phyloP scores from a whole-genome alignment of 2,113 vertebrate species.

The Callaeas wilsoni region DNA sequence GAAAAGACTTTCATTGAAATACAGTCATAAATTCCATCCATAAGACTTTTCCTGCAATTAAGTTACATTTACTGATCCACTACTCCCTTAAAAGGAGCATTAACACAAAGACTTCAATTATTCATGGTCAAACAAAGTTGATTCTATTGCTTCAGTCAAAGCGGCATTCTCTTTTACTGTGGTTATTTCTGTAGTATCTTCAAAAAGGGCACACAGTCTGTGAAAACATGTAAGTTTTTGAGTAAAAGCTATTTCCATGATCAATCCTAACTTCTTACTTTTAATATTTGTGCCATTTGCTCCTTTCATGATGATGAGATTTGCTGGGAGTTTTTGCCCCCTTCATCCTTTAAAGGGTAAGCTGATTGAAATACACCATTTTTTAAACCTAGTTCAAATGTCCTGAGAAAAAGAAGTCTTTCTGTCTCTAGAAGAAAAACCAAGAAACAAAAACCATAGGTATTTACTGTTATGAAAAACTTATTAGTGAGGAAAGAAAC shows the following conservation, averaged over 20 bases:
- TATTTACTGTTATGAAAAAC: not conserved
- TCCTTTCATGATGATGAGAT: not conserved
- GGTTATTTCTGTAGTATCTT: conserved; percentile 75
- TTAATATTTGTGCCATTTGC: not conserved
- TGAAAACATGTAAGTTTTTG: conserved; percentile 61
- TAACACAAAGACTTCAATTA: conserved; percentile 77
- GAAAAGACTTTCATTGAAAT: conserved; percentile 70
- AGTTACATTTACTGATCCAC: conserved; percentile 73
- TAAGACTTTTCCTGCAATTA: conserved; percentile 75
- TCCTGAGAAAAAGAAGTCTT: not conserved
- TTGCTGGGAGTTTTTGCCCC: not conserved
- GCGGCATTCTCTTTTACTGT: conserved; percentile 71
- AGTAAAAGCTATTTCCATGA: conserved; percentile 51
- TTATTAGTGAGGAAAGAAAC: not conserved
- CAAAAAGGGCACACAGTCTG: conserved; percentile 62
- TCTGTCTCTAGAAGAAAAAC: not conserved
- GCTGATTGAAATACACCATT: not conserved
- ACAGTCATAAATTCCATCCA: conserved; percentile 68
- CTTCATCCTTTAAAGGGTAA: not conserved
- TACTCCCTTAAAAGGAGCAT: conserved; percentile 71
- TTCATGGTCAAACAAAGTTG: conserved; percentile 75
- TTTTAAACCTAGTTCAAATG: not conserved
- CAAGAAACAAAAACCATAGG: not conserved
- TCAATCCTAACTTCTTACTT: conserved; percentile 9
- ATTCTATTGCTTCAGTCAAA: conserved; percentile 74